Base-by-base conservation (phyloP, 2,888 invertebrate genomes). In the Chrysotoxum bicinctum region DNA sequence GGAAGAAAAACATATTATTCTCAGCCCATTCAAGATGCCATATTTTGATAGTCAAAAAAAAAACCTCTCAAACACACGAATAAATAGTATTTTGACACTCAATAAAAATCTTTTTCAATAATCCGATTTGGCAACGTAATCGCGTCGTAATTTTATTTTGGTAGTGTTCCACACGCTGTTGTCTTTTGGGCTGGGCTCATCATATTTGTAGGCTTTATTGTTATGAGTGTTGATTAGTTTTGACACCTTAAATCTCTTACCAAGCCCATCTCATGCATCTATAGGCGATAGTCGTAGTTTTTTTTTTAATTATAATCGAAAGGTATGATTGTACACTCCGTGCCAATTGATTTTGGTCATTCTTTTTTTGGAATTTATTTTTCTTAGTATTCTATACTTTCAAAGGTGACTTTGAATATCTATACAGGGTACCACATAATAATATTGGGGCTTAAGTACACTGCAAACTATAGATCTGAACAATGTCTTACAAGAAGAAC, bases 51-150 rank as follows among this genome's bases (percentile, higher is more conserved):
- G 54, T 19, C 14, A 4, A 26, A 62, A 32, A 35, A 26, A 21
- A 70, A 37, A 62, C 54, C 6, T 19, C n/a, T 26, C 26, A 45
- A 58, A 32, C 23, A 58, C 26, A 50, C 23, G n/a, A 74, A 64
- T 74, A 79, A 84, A 79, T 45, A 50, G 26, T 84, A 56, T 69
- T 80, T 83, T 79, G 74, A 83, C 74, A 66, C 74, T 75, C 58
- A 40, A 79, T 84, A 84, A 79, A 75, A 79, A 62, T 56, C 37
- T 79, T 75, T 73, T 69, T 32, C 58, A 75, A 75, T 84, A 84
- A 79, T 79, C 83, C 50, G 64, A 79, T 84, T 79, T 84, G 75
- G 79, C 75, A 58, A 54, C 64, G 74, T 70, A 83, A 83, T 83
- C 83, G 74, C 40, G 35, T 79, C 75, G 79, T 79, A 79, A 79